phyloP scores from a whole-genome alignment of 2,888 invertebrate genomes.

The Rutpela maculata region DNA sequence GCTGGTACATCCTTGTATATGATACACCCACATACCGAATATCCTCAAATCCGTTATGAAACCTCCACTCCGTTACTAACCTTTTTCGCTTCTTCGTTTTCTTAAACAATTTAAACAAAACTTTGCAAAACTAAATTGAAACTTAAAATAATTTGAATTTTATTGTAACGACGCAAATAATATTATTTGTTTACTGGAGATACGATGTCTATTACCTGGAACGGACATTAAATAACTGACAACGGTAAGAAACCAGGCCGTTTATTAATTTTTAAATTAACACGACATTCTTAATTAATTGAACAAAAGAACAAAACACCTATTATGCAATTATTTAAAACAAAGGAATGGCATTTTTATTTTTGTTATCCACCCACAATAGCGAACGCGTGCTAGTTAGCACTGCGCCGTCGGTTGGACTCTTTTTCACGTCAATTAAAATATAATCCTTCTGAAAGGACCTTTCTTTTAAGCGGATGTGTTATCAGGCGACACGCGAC shows the following conservation, averaged over 20 bases:
- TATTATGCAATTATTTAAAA: conserved; percentile 63
- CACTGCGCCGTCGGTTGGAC: conserved; percentile 57
- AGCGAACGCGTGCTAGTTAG: conserved; percentile 62
- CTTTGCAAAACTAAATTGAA: too few species aligned
- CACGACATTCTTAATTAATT: conserved; percentile 60
- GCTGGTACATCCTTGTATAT: too few species aligned
- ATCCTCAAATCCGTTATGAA: too few species aligned
- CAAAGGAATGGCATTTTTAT: conserved; percentile 51
- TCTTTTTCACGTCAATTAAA: conserved; percentile 62
- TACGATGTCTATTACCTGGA: not conserved
- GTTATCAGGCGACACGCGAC: conserved; percentile 59
- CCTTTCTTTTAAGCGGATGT: conserved; percentile 56
- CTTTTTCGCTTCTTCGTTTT: too few species aligned
- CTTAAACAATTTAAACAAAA: too few species aligned
- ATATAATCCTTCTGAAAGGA: conserved; percentile 50
- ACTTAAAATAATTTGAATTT: too few species aligned
- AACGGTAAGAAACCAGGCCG: not conserved
- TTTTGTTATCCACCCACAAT: conserved; percentile 62
- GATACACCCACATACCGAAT: too few species aligned
- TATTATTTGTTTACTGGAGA: not conserved
- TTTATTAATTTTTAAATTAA: conserved; percentile 28
- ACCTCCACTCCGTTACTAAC: too few species aligned
- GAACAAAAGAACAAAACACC: conserved; percentile 64
- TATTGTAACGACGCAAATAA: too few species aligned
- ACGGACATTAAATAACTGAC: not conserved